phyloP scores from a whole-genome alignment of 2,888 invertebrate genomes.

The Troides helena region DNA sequence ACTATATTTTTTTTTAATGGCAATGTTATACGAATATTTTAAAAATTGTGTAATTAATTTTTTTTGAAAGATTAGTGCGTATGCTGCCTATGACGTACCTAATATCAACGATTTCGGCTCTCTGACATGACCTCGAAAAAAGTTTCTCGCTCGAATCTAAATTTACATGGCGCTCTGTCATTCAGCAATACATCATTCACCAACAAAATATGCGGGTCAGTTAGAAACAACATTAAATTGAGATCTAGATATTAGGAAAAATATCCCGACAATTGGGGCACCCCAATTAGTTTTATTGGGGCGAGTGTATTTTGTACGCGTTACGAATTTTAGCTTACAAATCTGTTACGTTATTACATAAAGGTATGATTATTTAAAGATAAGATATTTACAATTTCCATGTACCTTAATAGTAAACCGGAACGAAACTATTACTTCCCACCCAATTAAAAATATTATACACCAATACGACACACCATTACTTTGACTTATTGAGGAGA shows the following conservation, averaged over 20 bases:
- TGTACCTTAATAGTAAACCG: no score
- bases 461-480: no score
- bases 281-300: conserved; percentile 41
- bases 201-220: conserved; percentile 66
- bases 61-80: conserved; percentile 42
- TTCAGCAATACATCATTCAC: conserved; percentile 61
- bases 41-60: conserved; percentile 20
- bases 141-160: conserved; percentile 58
- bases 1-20: no score
- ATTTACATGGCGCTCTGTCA: conserved; percentile 61
- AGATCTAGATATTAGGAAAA: conserved; percentile 39
- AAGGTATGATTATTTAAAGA: no score
- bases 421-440: no score
- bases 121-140: conserved; percentile 64
- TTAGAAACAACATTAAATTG: conserved; percentile 62
- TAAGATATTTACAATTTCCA: no score
- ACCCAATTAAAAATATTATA: no score
- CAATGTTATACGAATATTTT: conserved; percentile 2
- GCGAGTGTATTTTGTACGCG: conserved; percentile 29
- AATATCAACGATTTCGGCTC: conserved; percentile 48
- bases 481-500: no score
- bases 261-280: background rate
- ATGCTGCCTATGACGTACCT: conserved; percentile 55
- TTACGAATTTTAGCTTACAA: no score
- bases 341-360: no score